These are phyloP conservation scores for Hycleus phaleratus DNA, from an alignment of 1,140 invertebrate genomes.

Conservation along the genomic window DNA sequence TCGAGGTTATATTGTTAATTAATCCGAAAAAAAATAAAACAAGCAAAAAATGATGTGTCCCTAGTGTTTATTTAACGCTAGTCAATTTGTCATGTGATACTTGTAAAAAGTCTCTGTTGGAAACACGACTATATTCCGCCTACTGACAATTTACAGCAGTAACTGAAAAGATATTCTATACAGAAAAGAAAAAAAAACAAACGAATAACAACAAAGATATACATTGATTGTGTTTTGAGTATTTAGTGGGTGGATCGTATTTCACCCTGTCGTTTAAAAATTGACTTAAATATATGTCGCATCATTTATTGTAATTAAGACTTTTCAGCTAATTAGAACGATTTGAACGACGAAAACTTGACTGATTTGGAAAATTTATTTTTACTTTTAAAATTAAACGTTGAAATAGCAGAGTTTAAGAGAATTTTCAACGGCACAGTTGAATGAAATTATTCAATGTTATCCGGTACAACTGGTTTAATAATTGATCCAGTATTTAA, in stretches of 20 bases:
- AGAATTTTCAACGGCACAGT: too few species aligned
- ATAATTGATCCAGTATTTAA: too few species aligned
- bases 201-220: constrained; percentile 1
- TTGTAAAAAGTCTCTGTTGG: constrained; percentile 1
- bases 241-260: neutral
- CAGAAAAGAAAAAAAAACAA: too few species aligned
- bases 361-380: neutral
- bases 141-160: constrained; percentile 5
- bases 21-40: neutral
- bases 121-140: constrained; percentile 10
- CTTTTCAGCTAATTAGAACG: neutral
- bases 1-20: too few species aligned
- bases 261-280: neutral
- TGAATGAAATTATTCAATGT: too few species aligned
- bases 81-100: constrained; percentile 4
- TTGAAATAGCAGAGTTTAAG: too few species aligned
- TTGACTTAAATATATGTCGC: constrained; percentile 1
- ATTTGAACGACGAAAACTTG: neutral
- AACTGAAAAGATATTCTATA: neutral
- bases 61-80: constrained; percentile 1
- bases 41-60: neutral
- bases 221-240: constrained; percentile 4
- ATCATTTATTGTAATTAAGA: constrained; percentile 3
- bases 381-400: neutral
- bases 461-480: too few species aligned